Evolutionary conservation across 2,797 vertebrate species (phyloP).

Genomic region (Natrix natrix): DNA sequence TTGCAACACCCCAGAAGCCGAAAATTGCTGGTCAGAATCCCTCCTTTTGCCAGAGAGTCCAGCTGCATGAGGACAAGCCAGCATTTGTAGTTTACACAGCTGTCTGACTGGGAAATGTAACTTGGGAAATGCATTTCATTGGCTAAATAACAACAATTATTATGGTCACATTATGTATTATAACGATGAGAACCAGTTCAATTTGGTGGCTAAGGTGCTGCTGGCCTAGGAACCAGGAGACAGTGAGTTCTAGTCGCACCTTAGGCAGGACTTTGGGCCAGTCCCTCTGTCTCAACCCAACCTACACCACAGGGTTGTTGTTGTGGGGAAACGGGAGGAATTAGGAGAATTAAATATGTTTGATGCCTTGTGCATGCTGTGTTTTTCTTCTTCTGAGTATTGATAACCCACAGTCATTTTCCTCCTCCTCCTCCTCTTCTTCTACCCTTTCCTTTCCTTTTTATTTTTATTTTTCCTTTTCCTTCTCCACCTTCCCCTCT

Average conservation of each 20-base stretch:
- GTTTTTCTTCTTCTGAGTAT: not conserved
- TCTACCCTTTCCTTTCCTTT: no score
- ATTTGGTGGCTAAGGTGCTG: not conserved
- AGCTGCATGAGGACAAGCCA: slow-evolving; percentile 50
- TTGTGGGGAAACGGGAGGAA: not conserved
- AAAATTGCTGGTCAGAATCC: slow-evolving; percentile 51
- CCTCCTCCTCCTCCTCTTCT: no score
- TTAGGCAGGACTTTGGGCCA: not conserved
- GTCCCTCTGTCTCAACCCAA: not conserved
- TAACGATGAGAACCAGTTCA: not conserved
- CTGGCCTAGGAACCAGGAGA: not conserved
- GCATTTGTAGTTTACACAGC: slow-evolving; percentile 60
- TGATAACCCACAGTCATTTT: not conserved
- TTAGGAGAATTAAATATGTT: not conserved
- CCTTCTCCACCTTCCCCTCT: no score
- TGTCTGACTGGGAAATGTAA: slow-evolving; percentile 21
- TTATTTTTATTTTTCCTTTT: no score
- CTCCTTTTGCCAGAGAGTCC: slow-evolving; percentile 42
- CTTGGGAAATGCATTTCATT: slow-evolving; percentile 5
- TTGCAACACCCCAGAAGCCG: not conserved
- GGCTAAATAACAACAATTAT: not conserved
- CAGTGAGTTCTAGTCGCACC: no score
- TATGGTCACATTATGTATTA: not conserved
- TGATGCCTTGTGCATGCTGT: not conserved
- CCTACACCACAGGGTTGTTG: not conserved